Evolutionary conservation across 2,888 invertebrate genomes (phyloP).

Genomic region (Patella ulyssiponensis): DNA sequence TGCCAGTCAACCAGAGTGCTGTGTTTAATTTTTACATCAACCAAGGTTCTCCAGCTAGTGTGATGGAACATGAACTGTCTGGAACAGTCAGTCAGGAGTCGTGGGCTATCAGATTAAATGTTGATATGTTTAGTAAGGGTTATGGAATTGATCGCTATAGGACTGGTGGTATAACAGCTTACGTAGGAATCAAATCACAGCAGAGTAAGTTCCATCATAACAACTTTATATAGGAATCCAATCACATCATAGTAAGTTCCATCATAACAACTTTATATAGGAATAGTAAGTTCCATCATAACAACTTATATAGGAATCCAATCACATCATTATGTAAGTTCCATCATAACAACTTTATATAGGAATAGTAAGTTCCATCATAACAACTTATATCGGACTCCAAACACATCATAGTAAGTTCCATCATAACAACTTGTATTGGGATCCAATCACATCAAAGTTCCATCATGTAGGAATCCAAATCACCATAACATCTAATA

Average conservation of each 20-base stretch:
- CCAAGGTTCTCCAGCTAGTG: conserved; percentile 18
- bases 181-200: not conserved
- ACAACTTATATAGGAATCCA: too few relatives aligned
- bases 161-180: not conserved
- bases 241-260: too few relatives aligned
- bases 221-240: too few relatives aligned
- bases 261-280: not conserved
- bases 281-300: conserved; percentile 1
- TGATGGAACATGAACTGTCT: conserved; percentile 16
- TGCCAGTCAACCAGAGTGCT: conserved; percentile 16
- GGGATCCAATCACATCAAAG: too few relatives aligned
- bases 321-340: too few relatives aligned
- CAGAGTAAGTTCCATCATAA: not conserved
- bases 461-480: too few relatives aligned
- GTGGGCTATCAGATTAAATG: not conserved
- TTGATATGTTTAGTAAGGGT: not conserved
- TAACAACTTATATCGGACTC: too few relatives aligned
- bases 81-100: conserved; percentile 10
- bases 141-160: not conserved
- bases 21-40: conserved; percentile 29
- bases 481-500: not conserved
- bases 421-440: too few relatives aligned
- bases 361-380: too few relatives aligned
- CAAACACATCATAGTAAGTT: too few relatives aligned
- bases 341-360: too few relatives aligned